phyloP scores from a whole-genome alignment of 2,797 vertebrate species.

The Oophaga sylvatica region DNA sequence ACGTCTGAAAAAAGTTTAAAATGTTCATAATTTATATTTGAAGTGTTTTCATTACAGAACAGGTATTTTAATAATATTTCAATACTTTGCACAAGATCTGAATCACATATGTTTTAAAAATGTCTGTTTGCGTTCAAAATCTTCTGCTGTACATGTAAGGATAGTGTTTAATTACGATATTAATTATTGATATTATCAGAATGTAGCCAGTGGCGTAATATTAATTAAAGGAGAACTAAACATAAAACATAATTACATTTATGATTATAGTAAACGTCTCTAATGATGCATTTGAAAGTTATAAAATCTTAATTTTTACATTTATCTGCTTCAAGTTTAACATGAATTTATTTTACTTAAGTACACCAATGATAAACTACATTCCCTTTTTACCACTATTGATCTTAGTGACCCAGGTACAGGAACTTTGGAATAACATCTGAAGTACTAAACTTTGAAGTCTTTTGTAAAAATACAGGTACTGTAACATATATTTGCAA shows the following conservation, averaged over 20 bases:
- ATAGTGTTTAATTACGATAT: conserved; percentile 30
- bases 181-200: conserved; percentile 42
- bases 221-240: conserved; percentile 37
- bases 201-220: conserved; percentile 34
- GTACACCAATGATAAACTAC: neutral
- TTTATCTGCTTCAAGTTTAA: neutral
- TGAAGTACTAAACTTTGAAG: too few species aligned
- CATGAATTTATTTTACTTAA: neutral
- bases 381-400: neutral
- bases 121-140: conserved; percentile 37
- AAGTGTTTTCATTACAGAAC: neutral
- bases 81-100: neutral
- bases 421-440: neutral
- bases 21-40: neutral
- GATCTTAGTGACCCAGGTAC: neutral
- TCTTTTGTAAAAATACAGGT: neutral
- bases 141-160: neutral
- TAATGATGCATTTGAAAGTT: conserved; percentile 32
- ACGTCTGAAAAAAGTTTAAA: too few species aligned
- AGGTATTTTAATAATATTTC: neutral
- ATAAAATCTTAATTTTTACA: conserved; percentile 33
- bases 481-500: neutral
- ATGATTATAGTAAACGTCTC: conserved; percentile 37
- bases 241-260: conserved; percentile 46
- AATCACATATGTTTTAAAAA: conserved; percentile 32